phyloP scores from a whole-genome alignment of 2,797 vertebrate genomes.

The Eulemur albifrons region DNA sequence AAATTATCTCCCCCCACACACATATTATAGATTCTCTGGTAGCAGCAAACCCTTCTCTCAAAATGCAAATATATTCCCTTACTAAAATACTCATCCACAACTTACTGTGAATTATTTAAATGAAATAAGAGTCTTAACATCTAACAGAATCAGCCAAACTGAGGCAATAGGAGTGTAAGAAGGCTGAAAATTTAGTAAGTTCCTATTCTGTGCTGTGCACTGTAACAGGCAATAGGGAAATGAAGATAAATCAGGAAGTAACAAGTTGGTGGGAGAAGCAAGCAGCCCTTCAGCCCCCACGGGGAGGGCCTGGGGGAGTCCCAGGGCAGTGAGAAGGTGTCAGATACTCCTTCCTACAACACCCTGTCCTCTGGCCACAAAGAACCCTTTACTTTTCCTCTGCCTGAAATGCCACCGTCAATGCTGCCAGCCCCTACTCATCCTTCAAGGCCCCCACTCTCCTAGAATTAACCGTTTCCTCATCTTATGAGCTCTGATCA shows the following conservation, averaged over 20 bases:
- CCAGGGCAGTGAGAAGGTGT: not conserved
- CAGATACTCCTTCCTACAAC: not conserved
- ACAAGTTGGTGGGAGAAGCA: not conserved
- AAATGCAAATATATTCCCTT: not conserved
- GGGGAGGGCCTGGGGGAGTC: not conserved
- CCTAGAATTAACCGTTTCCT: not conserved
- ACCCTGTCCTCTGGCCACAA: not conserved
- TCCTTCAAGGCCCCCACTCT: not conserved
- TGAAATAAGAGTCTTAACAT: not conserved
- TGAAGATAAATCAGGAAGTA: not conserved
- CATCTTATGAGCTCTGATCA: not conserved
- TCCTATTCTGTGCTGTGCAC: not conserved
- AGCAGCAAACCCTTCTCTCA: not conserved
- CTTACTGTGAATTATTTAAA: not conserved
- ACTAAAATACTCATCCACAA: slow-evolving; percentile 9
- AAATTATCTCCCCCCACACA: not conserved
- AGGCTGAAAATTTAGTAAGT: not conserved
- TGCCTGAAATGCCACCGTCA: not conserved
- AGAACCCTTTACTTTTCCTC: not conserved
- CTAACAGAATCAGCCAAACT: not conserved
- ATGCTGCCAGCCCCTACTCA: not conserved
- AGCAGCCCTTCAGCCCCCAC: not conserved
- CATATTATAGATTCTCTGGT: not conserved
- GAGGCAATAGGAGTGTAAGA: not conserved
- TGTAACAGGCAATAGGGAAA: not conserved